Conservation (phyloP, 2,113 vertebrate species). For the Sinocyclocheilus grahami region DNA sequence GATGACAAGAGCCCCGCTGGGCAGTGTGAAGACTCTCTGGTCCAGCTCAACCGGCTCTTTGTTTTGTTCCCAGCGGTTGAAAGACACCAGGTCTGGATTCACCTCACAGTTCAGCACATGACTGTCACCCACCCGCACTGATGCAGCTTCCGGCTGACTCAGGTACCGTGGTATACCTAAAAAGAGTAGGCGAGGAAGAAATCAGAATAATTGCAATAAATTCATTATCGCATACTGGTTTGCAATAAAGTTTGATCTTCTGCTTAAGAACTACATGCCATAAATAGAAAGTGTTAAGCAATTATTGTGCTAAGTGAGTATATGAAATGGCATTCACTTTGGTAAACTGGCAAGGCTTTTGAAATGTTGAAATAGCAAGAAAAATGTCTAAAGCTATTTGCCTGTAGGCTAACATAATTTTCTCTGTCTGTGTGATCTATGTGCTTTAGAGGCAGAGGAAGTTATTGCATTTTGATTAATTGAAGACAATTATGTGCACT, state of each 20-base stretch:
- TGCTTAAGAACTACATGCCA: not conserved
- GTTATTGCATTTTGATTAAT: conserved; percentile 16
- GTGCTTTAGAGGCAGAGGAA: not conserved
- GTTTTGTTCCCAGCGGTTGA: too few relatives aligned
- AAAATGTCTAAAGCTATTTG: conserved; percentile 60
- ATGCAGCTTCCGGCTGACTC: too few relatives aligned
- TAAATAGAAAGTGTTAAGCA: not conserved
- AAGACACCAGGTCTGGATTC: too few relatives aligned
- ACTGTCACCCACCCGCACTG: too few relatives aligned
- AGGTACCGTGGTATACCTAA: too few relatives aligned
- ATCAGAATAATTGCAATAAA: not conserved
- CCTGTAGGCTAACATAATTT: not conserved
- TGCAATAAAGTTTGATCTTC: not conserved
- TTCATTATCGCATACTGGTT: too few relatives aligned
- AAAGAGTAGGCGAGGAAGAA: too few relatives aligned
- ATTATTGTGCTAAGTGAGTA: not conserved
- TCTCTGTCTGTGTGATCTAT: not conserved
- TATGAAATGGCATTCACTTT: not conserved
- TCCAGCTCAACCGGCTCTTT: too few relatives aligned
- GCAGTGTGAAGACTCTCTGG: too few relatives aligned
- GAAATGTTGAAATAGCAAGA: conserved; percentile 32
- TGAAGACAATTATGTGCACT: not conserved
- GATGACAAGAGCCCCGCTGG: too few relatives aligned
- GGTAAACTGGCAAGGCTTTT: not conserved
- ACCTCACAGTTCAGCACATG: too few relatives aligned